phyloP scores from a whole-genome alignment of 2,113 vertebrate genomes.

The Tapirus terrestris region DNA sequence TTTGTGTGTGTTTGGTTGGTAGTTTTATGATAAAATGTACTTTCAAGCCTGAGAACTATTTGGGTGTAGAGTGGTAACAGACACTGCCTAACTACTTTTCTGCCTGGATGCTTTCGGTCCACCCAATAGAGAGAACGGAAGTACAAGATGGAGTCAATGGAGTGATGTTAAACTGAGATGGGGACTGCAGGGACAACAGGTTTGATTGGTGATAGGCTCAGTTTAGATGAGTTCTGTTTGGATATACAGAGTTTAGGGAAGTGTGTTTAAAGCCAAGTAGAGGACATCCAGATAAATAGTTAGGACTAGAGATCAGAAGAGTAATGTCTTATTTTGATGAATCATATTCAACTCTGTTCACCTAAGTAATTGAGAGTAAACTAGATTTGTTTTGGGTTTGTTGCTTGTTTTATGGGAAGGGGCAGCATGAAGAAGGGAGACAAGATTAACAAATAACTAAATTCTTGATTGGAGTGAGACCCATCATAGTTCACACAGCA shows the following conservation, averaged over 20 bases:
- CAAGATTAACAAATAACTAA: background rate
- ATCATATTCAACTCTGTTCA: background rate
- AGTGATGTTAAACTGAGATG: background rate
- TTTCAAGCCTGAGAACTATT: background rate
- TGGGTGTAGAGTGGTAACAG: background rate
- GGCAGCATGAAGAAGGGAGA: background rate
- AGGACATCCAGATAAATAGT: background rate
- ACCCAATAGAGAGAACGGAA: background rate
- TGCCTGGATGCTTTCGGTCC: background rate
- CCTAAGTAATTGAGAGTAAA: background rate
- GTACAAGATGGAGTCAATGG: background rate
- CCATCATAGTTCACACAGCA: background rate
- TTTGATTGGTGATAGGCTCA: background rate
- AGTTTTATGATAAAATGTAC: background rate
- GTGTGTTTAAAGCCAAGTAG: background rate
- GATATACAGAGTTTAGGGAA: background rate
- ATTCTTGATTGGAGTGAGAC: background rate
- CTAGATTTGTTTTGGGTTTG: background rate
- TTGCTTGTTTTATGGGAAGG: background rate
- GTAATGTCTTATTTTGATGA: background rate
- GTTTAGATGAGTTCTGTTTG: background rate
- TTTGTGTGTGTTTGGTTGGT: background rate
- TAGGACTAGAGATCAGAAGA: background rate
- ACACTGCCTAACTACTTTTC: background rate
- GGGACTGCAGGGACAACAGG: accelerated